Conservation (phyloP, 2,797 vertebrate genomes). For the Sebastes paucispinis region DNA sequence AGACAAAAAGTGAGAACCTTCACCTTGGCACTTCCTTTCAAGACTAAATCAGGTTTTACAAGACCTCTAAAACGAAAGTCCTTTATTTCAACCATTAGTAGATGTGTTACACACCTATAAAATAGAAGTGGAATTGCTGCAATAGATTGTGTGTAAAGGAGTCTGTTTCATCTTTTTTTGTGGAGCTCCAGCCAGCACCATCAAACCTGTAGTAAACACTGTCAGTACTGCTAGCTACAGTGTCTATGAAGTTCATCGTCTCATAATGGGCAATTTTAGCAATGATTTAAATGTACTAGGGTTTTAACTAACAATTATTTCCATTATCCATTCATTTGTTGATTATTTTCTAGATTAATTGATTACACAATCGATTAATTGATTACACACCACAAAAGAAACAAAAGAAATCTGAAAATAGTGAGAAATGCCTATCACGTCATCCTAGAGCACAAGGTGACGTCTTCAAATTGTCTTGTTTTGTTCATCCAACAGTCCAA, state of each 20-base stretch:
- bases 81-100: background rate
- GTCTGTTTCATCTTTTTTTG: background rate
- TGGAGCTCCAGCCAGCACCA: background rate
- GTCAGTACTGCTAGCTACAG: background rate
- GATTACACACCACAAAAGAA: too few species aligned
- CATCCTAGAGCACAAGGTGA: too few species aligned
- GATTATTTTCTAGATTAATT: background rate
- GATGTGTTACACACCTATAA: background rate
- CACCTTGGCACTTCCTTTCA: background rate
- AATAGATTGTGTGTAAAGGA: background rate
- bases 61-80: background rate
- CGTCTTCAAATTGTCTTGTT: background rate
- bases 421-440: too few species aligned
- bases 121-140: background rate
- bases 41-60: background rate
- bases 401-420: too few species aligned
- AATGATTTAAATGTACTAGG: background rate
- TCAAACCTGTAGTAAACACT: background rate
- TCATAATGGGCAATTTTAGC: background rate
- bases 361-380: background rate
- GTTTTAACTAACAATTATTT: too few species aligned
- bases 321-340: too few species aligned
- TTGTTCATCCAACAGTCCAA: too few species aligned
- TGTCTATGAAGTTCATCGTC: background rate
- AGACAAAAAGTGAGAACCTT: slow-evolving; percentile 82